Evolutionary conservation across 2,888 invertebrate genomes (phyloP), one percentile per base, ranked within the genome.

Genomic region (Lypha dubia): DNA sequence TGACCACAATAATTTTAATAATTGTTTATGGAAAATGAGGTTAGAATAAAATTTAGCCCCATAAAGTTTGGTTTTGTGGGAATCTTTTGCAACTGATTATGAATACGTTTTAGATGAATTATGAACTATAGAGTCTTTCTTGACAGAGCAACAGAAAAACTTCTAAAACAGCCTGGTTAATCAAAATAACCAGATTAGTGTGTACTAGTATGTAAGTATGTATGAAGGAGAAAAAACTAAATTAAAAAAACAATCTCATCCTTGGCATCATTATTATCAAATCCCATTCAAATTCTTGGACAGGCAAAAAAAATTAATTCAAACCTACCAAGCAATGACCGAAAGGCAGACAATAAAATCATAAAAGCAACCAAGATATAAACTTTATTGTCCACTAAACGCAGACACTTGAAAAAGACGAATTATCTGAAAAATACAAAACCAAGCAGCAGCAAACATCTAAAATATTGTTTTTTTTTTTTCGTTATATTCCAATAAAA

Each of bases 191-290:
- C 44, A 63, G 70, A 32, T 67, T 11, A 70, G 17, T n/a, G n/a
- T n/a, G n/a, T n/a, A n/a, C n/a, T n/a, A n/a, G n/a, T n/a, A n/a
- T n/a, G n/a, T n/a, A n/a, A n/a, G n/a, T 51, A 53, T 3, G 28
- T 28, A 68, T 22, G 17, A 44, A 70, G 28, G 53, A 17, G 49
- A 49, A 76, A 71, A 58, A 51, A 67, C 24, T 44, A 67, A 56
- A 49, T 60, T 51, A 49, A 74, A 77, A n/a, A 65, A 79, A 79
- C 79, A 71, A 71, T 79, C 75, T 80, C 53, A 80, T 77, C 68
- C 73, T 84, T 84, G 68, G 76, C 73, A 84, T 84, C 68, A 70
- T 81, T 76, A 68, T 76, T 68, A 68, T 65, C 74, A 81, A 58
- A 73, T 62, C 20, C 41, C 49, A 51, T 74, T 74, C 73, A 81